Percentiles rank a stretch among this genome's conserved stretches.
Evolutionary conservation across 2,797 vertebrate species (phyloP).

Genomic region (Sylvia borin): DNA sequence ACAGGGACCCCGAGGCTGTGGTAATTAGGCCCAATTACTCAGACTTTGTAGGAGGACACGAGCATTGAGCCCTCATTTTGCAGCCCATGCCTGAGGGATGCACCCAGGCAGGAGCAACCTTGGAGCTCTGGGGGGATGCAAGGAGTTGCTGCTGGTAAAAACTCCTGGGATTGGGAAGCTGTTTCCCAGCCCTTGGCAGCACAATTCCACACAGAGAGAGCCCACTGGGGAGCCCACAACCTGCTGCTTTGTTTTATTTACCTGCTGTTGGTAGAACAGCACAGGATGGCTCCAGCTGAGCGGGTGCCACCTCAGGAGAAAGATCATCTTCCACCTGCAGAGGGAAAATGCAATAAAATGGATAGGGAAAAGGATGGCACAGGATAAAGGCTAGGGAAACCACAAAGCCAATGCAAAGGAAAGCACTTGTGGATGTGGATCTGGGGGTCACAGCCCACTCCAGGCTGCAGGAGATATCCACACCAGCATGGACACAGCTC

Average conservation of each 20-base stretch:
- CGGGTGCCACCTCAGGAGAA: neutral
- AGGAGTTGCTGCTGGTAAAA: neutral
- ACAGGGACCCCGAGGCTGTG: neutral
- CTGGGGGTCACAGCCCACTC: neutral
- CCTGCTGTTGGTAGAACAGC: constrained; percentile 35
- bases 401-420: accelerated
- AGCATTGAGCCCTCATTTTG: neutral
- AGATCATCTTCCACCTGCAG: constrained; percentile 10
- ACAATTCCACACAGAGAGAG: accelerated
- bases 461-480: neutral
- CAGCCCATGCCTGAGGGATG: neutral
- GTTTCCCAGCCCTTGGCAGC: neutral
- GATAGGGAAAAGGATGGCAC: neutral
- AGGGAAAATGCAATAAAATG: neutral
- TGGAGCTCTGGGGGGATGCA: neutral
- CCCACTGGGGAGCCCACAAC: accelerated
- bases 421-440: accelerated
- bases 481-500: neutral
- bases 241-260: neutral
- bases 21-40: neutral
- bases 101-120: neutral
- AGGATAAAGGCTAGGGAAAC: neutral
- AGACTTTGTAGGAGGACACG: accelerated
- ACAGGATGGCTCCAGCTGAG: neutral
- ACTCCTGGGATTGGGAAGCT: neutral